These are phyloP conservation scores for Sorex fumeus DNA, from an alignment of 2,113 vertebrate genomes.

Conservation along the genomic window DNA sequence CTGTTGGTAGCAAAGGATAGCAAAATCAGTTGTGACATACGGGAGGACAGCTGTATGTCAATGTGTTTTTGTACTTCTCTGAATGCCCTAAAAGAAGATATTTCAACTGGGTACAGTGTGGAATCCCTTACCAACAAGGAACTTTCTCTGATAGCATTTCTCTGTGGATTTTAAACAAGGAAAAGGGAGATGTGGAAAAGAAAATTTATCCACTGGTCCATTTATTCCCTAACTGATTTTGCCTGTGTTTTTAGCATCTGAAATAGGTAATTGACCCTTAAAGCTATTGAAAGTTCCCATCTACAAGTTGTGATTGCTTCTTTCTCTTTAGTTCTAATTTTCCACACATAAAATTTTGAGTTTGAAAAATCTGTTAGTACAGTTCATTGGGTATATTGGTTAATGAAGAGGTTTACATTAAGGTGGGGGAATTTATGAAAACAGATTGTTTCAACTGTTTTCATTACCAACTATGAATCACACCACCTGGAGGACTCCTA, in stretches of 20 bases:
- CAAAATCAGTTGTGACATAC: not conserved
- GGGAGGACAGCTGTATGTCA: not conserved
- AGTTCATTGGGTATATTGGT: conserved; percentile 7
- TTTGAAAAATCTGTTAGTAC: conserved; percentile 42
- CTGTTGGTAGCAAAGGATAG: not conserved
- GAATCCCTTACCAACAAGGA: not conserved
- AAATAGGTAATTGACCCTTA: not conserved
- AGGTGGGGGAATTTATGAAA: conserved; percentile 28
- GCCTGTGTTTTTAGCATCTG: not conserved
- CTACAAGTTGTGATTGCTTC: not conserved
- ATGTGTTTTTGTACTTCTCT: not conserved
- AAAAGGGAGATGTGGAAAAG: not conserved
- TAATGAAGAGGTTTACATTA: conserved; percentile 45
- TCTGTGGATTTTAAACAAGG: not conserved
- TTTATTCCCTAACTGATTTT: not conserved
- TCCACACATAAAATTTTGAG: conserved; percentile 39
- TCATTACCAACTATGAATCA: not conserved
- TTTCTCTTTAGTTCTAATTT: conserved; percentile 58
- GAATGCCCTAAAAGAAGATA: not conserved
- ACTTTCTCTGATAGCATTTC: not conserved
- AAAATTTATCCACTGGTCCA: not conserved
- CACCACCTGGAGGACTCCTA: conserved; percentile 38
- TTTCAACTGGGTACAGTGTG: not conserved
- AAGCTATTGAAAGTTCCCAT: not conserved
- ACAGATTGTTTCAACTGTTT: conserved; percentile 33